These are phyloP conservation scores for Melinopterus prodromus DNA, from an alignment of 2,888 invertebrate species.

Conservation along the genomic window DNA sequence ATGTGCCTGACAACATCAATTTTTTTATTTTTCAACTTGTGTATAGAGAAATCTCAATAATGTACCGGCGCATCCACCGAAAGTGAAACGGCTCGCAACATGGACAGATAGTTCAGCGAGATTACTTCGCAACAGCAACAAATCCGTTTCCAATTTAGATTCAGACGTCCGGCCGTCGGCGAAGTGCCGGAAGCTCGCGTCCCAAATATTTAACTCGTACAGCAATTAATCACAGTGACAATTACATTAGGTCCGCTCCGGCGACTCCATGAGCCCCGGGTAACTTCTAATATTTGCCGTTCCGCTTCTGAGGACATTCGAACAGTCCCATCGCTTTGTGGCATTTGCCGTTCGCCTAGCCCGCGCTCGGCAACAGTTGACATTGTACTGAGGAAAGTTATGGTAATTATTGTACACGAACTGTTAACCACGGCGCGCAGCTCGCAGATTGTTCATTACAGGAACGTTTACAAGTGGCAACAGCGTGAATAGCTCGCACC, in stretches of 20 bases:
- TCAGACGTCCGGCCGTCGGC: neutral
- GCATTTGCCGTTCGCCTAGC: neutral
- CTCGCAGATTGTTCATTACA: neutral
- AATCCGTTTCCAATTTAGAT: neutral
- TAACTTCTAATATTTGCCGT: neutral
- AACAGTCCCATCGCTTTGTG: neutral
- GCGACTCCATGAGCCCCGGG: neutral
- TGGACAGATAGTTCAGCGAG: neutral
- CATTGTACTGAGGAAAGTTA: neutral
- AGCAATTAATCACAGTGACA: constrained; percentile 4
- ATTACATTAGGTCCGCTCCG: neutral
- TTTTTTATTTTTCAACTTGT: too few relatives aligned
- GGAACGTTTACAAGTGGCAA: neutral
- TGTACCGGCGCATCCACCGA: neutral
- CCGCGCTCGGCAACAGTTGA: neutral
- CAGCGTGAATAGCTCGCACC: neutral
- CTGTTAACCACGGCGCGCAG: neutral
- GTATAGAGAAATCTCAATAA: too few relatives aligned
- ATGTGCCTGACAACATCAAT: too few relatives aligned
- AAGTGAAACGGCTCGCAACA: neutral
- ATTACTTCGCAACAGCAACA: neutral
- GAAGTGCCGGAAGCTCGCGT: neutral
- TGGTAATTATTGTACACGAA: neutral
- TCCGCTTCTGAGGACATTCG: neutral
- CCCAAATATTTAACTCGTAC: neutral